Evolutionary conservation across 2,888 invertebrate genomes (phyloP).

Genomic region (Erannis defoliaria): DNA sequence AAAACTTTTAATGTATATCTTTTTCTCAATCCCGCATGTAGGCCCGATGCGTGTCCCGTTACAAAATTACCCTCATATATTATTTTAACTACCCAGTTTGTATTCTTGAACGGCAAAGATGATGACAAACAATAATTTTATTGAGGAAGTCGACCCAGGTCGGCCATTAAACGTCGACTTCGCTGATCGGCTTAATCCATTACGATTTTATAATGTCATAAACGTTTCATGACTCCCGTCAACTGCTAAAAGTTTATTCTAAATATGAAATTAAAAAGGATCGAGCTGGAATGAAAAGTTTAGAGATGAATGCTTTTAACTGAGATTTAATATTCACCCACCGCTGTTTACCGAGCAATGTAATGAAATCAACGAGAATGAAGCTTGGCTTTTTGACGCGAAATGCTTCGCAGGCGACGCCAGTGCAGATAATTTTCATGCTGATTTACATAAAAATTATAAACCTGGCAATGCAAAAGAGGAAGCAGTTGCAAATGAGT

Average conservation of each 20-base stretch:
- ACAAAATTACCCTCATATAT: constrained; percentile 39
- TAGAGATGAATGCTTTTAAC: constrained; percentile 39
- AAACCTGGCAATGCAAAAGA: neutral
- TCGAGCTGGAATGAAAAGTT: constrained; percentile 45
- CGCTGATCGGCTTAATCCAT: constrained; percentile 81
- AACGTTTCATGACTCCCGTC: constrained; percentile 79
- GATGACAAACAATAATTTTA: constrained; percentile 77
- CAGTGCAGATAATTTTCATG: constrained; percentile 6
- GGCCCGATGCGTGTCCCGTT: constrained; percentile 38
- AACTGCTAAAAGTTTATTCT: constrained; percentile 69
- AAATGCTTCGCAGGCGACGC: constrained; percentile 13
- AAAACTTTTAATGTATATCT: neutral
- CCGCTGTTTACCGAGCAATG: constrained; percentile 38
- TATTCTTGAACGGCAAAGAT: constrained; percentile 48
- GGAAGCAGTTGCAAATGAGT: neutral
- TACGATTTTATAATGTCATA: constrained; percentile 82
- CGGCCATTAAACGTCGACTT: constrained; percentile 76
- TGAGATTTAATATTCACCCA: constrained; percentile 38
- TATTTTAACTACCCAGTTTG: constrained; percentile 47
- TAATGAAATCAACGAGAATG: constrained; percentile 42
- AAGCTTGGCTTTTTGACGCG: constrained; percentile 32
- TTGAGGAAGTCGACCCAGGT: constrained; percentile 80
- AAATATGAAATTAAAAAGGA: constrained; percentile 62
- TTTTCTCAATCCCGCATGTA: neutral
- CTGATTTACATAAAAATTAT: constrained; percentile 8